Evolutionary conservation across 2,113 vertebrate species (phyloP).

Genomic region (Canis aureus): DNA sequence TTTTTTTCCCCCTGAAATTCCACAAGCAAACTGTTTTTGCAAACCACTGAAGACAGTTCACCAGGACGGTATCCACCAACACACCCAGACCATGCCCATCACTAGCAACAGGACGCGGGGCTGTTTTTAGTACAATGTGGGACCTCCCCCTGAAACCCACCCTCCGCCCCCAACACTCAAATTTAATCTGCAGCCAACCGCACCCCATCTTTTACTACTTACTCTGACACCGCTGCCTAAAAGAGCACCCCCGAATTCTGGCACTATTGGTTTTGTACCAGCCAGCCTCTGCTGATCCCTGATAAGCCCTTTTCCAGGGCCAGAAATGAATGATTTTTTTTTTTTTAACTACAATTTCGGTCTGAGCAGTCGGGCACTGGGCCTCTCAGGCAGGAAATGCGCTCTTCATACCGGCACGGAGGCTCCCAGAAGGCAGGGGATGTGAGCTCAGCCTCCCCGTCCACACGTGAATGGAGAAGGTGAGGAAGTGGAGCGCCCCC

Average conservation of each 20-base stretch:
- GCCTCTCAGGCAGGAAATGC: background rate
- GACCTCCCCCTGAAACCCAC: background rate
- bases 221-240: background rate
- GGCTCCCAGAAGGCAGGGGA: background rate
- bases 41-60: background rate
- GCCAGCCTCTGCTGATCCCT: background rate
- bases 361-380: background rate
- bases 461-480: rapidly evolving
- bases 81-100: background rate
- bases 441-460: background rate
- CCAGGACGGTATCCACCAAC: background rate
- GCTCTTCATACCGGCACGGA: background rate
- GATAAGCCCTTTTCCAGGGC: background rate
- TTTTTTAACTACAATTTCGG: background rate
- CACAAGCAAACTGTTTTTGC: background rate
- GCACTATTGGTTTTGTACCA: background rate
- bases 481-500: background rate
- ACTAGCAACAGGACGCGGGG: background rate
- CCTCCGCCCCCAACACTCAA: background rate
- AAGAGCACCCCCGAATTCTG: background rate
- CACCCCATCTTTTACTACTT: background rate
- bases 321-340: background rate
- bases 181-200: background rate
- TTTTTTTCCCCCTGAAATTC: background rate
- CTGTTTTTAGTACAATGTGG: background rate